Conservation (phyloP, 2,113 vertebrate species). For the Pontoporia blainvillei region DNA sequence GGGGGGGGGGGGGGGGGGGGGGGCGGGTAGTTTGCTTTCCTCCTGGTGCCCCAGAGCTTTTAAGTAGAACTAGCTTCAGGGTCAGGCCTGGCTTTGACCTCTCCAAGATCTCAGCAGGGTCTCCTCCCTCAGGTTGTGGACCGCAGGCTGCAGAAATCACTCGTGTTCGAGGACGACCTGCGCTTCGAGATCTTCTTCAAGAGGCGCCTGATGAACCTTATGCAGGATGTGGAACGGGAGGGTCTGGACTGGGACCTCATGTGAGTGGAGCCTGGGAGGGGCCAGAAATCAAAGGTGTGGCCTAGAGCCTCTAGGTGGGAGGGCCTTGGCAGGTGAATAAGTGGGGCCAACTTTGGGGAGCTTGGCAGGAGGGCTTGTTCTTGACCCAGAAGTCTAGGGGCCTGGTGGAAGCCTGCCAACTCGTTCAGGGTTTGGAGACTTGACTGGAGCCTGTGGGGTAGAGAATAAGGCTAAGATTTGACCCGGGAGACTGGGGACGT, state of each 20-base stretch:
- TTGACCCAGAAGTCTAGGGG: neutral
- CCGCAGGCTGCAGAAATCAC: constrained; percentile 78
- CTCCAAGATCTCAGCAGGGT: neutral
- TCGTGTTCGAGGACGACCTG: constrained; percentile 94
- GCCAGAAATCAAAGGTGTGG: neutral
- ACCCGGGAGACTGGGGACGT: accelerated
- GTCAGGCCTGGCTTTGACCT: neutral
- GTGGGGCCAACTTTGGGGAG: no score
- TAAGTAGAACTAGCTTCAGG: neutral
- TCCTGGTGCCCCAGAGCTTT: neutral
- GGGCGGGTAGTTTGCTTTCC: neutral
- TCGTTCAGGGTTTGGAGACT: neutral
- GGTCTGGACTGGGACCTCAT: constrained; percentile 92
- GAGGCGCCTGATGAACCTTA: constrained; percentile 89
- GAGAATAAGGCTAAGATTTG: neutral
- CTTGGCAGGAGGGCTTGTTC: neutral
- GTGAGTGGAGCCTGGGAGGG: constrained; percentile 73
- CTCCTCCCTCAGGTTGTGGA: constrained; percentile 82
- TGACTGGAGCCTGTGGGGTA: no score
- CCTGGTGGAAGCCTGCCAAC: neutral
- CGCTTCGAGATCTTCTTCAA: constrained; percentile 96
- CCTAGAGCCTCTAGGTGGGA: neutral
- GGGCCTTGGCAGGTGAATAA: neutral
- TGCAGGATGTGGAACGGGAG: constrained; percentile 85
- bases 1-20: no score